A percentile compares a stretch with the other conserved stretches of the same genome.
Conservation (phyloP, 2,888 invertebrate genomes). For the Platycheirus rosarum region DNA sequence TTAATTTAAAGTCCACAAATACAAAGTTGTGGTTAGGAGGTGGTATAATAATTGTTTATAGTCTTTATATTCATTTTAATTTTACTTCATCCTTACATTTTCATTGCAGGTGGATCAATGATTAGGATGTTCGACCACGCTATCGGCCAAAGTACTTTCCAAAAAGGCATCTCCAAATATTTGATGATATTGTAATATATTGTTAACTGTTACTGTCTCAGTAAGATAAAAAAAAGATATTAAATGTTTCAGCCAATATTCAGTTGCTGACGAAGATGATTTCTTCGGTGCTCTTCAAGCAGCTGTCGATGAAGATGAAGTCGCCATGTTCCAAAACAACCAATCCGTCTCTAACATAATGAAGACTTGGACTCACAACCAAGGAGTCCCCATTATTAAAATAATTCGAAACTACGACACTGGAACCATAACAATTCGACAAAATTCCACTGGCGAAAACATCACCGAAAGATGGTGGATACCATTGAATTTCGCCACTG, state of each 20-base stretch:
- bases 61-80: too few relatives aligned
- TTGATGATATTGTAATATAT: slow-evolving; percentile 80
- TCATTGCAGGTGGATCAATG: slow-evolving; percentile 76
- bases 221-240: too few relatives aligned
- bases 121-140: slow-evolving; percentile 81
- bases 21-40: too few relatives aligned
- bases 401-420: slow-evolving; percentile 83
- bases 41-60: too few relatives aligned
- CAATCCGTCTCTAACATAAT: slow-evolving; percentile 83
- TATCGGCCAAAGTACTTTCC: slow-evolving; percentile 78
- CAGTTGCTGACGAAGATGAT: slow-evolving; percentile 78
- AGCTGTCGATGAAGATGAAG: slow-evolving; percentile 76
- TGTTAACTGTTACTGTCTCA: slow-evolving; percentile 75
- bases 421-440: slow-evolving; percentile 84
- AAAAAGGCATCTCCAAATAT: slow-evolving; percentile 77
- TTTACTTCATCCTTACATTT: too few relatives aligned
- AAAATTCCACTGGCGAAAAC: slow-evolving; percentile 78
- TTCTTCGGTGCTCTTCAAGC: slow-evolving; percentile 78
- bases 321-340: slow-evolving; percentile 75
- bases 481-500: slow-evolving; percentile 79
- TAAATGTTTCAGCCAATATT: slow-evolving; percentile 78
- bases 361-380: slow-evolving; percentile 86
- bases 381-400: slow-evolving; percentile 85
- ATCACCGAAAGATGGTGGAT: slow-evolving; percentile 79
- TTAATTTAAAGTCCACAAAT: too few relatives aligned